A percentile compares a stretch with the other conserved stretches of the same genome.
These are phyloP conservation scores for Drosophila nigrodunni DNA, from an alignment of 1,140 invertebrate genomes.

Conservation along the genomic window DNA sequence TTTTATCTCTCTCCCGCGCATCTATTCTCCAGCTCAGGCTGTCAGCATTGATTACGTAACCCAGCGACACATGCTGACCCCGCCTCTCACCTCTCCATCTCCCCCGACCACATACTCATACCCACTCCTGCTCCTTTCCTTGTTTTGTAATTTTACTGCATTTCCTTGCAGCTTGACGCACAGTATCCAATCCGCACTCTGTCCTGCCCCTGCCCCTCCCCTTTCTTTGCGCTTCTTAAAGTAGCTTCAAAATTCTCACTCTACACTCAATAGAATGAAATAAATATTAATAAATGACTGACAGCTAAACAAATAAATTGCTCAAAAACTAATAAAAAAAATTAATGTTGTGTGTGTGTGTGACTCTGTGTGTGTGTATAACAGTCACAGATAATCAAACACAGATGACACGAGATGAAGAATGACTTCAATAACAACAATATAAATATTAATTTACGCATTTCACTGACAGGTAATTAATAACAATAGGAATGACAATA, in stretches of 20 bases:
- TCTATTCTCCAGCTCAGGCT: constrained; percentile 45
- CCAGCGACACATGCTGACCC: constrained; percentile 31
- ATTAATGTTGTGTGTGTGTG: not conserved
- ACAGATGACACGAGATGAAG: constrained; percentile 7
- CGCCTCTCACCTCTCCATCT: not conserved
- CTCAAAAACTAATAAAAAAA: constrained; percentile 71
- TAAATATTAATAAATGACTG: constrained; percentile 70
- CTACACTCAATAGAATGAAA: constrained; percentile 28
- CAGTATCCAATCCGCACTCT: not conserved
- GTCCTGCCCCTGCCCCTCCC: too few species aligned
- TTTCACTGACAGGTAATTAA: constrained; percentile 70
- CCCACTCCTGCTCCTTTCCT: constrained; percentile 1
- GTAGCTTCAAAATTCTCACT: not conserved
- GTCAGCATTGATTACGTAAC: constrained; percentile 73
- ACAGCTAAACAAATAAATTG: constrained; percentile 76
- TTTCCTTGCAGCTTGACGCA: constrained; percentile 61
- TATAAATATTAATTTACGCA: constrained; percentile 16
- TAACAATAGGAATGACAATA: constrained; percentile 51
- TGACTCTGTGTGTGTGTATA: not conserved
- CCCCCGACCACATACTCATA: too few species aligned
- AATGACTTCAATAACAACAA: constrained; percentile 39
- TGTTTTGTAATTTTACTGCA: constrained; percentile 55
- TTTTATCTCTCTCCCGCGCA: constrained; percentile 38
- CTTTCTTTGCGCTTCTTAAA: not conserved
- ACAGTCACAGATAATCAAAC: not conserved